Evolutionary conservation across 2,113 vertebrate genomes (phyloP).

Genomic region (Petaurus breviceps): DNA sequence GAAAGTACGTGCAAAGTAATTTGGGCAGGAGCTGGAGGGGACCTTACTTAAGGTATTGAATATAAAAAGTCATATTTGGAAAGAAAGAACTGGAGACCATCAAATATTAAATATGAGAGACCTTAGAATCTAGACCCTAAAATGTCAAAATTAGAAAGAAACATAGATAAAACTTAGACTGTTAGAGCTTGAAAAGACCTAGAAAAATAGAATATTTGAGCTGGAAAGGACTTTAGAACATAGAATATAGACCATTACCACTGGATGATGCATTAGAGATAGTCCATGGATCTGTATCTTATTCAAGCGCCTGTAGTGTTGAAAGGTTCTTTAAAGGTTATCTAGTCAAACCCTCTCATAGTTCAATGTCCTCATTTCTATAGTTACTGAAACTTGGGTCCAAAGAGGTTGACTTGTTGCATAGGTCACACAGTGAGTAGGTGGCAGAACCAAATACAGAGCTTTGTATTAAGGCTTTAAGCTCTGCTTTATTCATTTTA

Average conservation of each 20-base stretch:
- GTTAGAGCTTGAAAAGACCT: not conserved
- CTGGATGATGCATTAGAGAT: not conserved
- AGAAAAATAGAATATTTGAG: not conserved
- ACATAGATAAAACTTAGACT: not conserved
- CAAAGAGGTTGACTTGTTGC: not conserved
- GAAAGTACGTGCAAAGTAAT: not conserved
- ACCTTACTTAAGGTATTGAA: not conserved
- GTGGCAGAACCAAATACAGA: not conserved
- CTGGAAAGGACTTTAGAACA: not conserved
- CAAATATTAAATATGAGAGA: not conserved
- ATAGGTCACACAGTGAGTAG: not conserved
- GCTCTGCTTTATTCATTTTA: not conserved
- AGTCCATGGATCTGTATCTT: not conserved
- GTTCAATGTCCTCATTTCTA: not conserved
- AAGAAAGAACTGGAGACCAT: not conserved
- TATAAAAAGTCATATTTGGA: not conserved
- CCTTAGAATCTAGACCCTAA: not conserved
- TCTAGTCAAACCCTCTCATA: not conserved
- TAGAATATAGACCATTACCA: not conserved
- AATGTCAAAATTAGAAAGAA: not conserved
- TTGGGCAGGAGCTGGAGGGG: not conserved
- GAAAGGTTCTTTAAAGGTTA: not conserved
- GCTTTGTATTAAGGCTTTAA: not conserved
- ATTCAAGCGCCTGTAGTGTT: not conserved
- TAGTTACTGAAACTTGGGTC: not conserved